These are phyloP conservation scores for Luperina testacea DNA, from an alignment of 2,888 invertebrate genomes.

Conservation along the genomic window DNA sequence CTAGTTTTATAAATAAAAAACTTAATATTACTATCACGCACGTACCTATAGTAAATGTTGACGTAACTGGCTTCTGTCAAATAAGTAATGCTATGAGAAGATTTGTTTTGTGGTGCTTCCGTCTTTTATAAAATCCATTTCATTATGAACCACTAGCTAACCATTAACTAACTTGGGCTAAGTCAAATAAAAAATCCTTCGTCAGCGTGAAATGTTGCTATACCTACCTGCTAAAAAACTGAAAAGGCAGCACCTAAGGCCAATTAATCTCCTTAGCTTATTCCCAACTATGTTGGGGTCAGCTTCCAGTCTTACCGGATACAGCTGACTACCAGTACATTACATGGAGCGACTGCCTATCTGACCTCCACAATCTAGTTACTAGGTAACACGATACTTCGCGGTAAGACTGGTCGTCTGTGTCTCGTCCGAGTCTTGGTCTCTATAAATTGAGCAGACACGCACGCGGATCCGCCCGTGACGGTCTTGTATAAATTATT, in stretches of 20 bases:
- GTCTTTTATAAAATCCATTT: background rate
- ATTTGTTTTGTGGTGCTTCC: conserved; percentile 3
- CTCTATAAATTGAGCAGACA: too few relatives aligned
- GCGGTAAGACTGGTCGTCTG: background rate
- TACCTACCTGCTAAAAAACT: too few relatives aligned
- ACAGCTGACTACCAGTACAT: too few relatives aligned
- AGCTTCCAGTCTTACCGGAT: too few relatives aligned
- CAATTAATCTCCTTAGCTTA: background rate
- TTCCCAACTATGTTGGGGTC: background rate
- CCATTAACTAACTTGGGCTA: too few relatives aligned
- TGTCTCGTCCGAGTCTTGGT: background rate
- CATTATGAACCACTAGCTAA: too few relatives aligned
- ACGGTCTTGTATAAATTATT: background rate
- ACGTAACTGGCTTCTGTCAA: conserved; percentile 20
- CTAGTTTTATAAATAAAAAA: background rate
- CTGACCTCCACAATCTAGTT: too few relatives aligned
- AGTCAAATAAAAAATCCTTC: too few relatives aligned
- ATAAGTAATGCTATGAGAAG: background rate
- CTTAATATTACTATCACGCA: conserved; percentile 2
- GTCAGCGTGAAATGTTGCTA: too few relatives aligned
- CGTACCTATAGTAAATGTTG: conserved; percentile 27
- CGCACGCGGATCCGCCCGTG: background rate
- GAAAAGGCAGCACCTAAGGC: too few relatives aligned
- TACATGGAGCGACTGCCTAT: too few relatives aligned
- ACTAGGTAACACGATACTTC: too few relatives aligned